Conservation (phyloP, 2,888 invertebrate genomes). For the Hymenopus coronatus region DNA sequence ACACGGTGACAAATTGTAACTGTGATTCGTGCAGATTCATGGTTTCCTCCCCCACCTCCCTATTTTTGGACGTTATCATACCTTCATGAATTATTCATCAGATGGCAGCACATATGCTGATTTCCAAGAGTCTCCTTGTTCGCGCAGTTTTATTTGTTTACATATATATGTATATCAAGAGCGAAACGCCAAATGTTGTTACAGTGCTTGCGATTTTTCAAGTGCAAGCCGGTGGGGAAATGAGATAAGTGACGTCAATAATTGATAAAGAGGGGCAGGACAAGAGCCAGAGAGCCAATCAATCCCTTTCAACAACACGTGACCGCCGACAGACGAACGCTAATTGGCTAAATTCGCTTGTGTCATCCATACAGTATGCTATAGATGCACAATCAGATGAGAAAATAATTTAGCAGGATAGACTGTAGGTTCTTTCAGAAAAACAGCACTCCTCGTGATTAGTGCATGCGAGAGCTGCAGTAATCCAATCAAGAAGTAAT, state of each 20-base stretch:
- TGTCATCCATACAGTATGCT: conserved; percentile 11
- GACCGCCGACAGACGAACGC: conserved; percentile 24
- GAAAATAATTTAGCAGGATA: conserved; percentile 7
- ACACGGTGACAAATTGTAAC: background rate
- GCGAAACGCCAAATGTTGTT: conserved; percentile 10
- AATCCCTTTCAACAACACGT: conserved; percentile 26
- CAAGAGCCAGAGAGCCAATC: conserved; percentile 2
- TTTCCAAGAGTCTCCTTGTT: background rate
- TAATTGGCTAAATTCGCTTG: conserved; percentile 31
- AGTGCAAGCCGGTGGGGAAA: conserved; percentile 26
- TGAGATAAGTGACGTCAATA: conserved; percentile 32
- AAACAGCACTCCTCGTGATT: background rate
- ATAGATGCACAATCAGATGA: conserved; percentile 1
- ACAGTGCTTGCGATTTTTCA: conserved; percentile 4
- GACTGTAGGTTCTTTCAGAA: background rate
- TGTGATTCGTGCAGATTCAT: background rate
- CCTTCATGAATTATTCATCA: background rate
- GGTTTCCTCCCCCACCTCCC: background rate
- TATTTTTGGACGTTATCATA: background rate
- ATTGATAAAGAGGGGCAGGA: conserved; percentile 21
- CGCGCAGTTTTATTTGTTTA: background rate
- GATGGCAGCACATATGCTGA: background rate
- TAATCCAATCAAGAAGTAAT: background rate
- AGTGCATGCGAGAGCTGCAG: background rate
- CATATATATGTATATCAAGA: background rate